phyloP scores from a whole-genome alignment of 2,888 invertebrate genomes.

The Ganaspis brasiliensis region DNA sequence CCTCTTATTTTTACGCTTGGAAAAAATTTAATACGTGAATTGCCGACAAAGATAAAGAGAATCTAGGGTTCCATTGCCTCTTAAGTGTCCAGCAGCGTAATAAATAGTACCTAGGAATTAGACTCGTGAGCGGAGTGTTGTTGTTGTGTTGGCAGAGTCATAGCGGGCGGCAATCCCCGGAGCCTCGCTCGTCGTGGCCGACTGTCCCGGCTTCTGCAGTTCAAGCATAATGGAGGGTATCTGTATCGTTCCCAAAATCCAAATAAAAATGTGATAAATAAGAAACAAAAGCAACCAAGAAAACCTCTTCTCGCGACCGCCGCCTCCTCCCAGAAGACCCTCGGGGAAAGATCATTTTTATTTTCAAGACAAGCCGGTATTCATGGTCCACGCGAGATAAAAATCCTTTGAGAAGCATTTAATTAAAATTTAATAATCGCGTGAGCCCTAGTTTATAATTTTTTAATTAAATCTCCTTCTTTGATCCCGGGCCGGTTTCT shows the following conservation, averaged over 20 bases:
- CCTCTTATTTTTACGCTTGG: not conserved
- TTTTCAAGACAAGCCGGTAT: slow-evolving; percentile 42
- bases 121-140: slow-evolving; percentile 79
- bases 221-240: slow-evolving; percentile 94
- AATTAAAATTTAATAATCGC: too few relatives aligned
- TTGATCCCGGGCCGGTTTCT: too few relatives aligned
- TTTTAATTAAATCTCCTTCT: not conserved
- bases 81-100: slow-evolving; percentile 65
- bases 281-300: slow-evolving; percentile 57
- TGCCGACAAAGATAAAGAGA: not conserved
- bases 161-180: slow-evolving; percentile 87
- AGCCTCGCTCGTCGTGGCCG: slow-evolving; percentile 94
- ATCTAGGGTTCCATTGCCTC: slow-evolving; percentile 72
- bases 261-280: slow-evolving; percentile 60
- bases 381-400: slow-evolving; percentile 55
- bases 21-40: not conserved
- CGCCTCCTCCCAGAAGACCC: slow-evolving; percentile 52
- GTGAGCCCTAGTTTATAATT: too few relatives aligned
- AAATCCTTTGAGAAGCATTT: not conserved
- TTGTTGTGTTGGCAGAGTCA: slow-evolving; percentile 80
- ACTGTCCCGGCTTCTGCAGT: slow-evolving; percentile 95
- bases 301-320: slow-evolving; percentile 48
- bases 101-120: slow-evolving; percentile 74
- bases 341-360: slow-evolving; percentile 1
- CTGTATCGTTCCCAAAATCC: slow-evolving; percentile 81